phyloP scores from a whole-genome alignment of 2,888 invertebrate species.

The Tribolium freemani region DNA sequence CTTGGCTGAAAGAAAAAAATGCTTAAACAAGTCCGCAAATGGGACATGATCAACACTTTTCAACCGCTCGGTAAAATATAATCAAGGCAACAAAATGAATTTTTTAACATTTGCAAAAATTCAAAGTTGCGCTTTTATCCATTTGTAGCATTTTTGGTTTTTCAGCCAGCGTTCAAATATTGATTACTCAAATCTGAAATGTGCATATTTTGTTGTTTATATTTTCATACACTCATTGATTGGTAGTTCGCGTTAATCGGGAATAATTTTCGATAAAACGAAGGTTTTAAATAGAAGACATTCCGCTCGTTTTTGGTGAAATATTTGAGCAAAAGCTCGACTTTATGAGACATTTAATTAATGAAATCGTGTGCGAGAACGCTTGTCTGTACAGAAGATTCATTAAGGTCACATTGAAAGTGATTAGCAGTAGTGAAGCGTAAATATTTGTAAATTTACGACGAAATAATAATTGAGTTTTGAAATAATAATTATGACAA shows the following conservation, averaged over 20 bases:
- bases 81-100: no score
- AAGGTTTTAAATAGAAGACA: no score
- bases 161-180: no score
- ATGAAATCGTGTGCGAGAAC: neutral
- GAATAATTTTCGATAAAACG: no score
- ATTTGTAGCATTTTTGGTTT: no score
- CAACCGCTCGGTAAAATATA: no score
- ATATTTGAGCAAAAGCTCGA: neutral
- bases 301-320: neutral
- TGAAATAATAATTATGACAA: conserved; percentile 24
- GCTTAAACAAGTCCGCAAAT: neutral
- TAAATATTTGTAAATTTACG: conserved; percentile 10
- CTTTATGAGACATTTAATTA: neutral
- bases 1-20: neutral
- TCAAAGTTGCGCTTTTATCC: no score
- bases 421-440: neutral
- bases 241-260: no score
- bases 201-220: no score
- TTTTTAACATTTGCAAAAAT: no score
- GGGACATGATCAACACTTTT: neutral
- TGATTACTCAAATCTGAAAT: no score
- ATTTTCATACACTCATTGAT: no score
- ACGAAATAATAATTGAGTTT: conserved; percentile 14
- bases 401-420: neutral
- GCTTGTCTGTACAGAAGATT: neutral